These are phyloP conservation scores for Peromyscus californicus DNA, from an alignment of 2,113 vertebrate genomes.

Conservation along the genomic window DNA sequence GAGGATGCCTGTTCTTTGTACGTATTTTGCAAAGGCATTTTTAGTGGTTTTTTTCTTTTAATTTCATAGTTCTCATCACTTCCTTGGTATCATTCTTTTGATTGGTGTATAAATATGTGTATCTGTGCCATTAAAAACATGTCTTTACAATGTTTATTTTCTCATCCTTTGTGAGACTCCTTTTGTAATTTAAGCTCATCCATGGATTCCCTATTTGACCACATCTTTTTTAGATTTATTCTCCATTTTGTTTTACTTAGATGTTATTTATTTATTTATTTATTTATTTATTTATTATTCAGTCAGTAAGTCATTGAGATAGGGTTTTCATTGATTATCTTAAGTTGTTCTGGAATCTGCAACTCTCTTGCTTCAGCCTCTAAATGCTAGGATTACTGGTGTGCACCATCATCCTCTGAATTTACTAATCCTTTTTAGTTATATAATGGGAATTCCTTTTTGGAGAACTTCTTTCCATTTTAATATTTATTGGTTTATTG, in stretches of 20 bases:
- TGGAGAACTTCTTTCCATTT: background rate
- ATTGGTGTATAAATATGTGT: background rate
- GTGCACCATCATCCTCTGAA: background rate
- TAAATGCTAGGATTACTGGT: background rate
- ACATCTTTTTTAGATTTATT: slow-evolving; percentile 24
- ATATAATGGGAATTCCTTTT: background rate
- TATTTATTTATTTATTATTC: background rate
- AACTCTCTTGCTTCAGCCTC: background rate
- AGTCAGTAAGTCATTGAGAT: background rate
- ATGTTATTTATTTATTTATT: background rate
- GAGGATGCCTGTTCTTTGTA: background rate
- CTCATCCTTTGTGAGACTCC: background rate
- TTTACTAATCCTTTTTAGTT: slow-evolving; percentile 6
- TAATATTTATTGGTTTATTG: slow-evolving; percentile 7
- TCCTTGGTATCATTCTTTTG: background rate
- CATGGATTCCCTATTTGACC: background rate
- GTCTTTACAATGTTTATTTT: slow-evolving; percentile 29
- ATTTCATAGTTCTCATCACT: background rate
- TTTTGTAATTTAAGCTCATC: slow-evolving; percentile 23
- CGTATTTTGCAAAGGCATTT: slow-evolving; percentile 4
- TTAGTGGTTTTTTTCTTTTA: slow-evolving; percentile 1
- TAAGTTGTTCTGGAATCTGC: background rate
- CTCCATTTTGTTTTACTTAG: background rate
- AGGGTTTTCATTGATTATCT: background rate
- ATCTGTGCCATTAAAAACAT: slow-evolving; percentile 45